Conservation (phyloP, 2,888 invertebrate genomes). For the Seladonia tumulorum region DNA sequence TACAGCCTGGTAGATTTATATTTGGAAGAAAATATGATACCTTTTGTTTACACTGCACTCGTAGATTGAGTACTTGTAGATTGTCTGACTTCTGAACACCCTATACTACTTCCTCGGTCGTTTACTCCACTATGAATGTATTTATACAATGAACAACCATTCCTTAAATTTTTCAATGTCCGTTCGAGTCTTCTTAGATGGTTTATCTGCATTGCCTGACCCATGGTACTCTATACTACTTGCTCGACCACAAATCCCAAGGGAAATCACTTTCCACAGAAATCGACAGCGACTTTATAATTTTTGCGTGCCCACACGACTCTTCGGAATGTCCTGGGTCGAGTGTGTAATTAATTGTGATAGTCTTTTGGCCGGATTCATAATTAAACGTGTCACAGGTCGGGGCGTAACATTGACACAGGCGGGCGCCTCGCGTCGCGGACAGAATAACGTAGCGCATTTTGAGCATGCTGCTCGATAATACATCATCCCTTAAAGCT, state of each 20-base stretch:
- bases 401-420: slow-evolving; percentile 61
- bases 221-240: no score
- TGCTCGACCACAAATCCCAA: neutral
- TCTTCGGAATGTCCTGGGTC: neutral
- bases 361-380: neutral
- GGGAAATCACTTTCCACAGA: neutral
- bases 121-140: no score
- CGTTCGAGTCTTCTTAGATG: no score
- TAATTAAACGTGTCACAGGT: slow-evolving; percentile 32
- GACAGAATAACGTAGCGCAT: slow-evolving; percentile 71
- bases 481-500: slow-evolving; percentile 83
- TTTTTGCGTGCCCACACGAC: neutral
- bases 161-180: no score
- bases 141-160: no score
- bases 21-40: no score
- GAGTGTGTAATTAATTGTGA: neutral
- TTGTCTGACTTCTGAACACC: no score
- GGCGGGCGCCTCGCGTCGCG: slow-evolving; percentile 55
- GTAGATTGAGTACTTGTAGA: no score
- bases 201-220: no score
- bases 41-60: no score
- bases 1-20: no score
- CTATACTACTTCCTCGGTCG: no score
- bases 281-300: neutral
- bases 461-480: slow-evolving; percentile 79